Evolutionary conservation across 2,113 vertebrate species (phyloP), one percentile per base, ranked within the genome.

Genomic region (Columba janthina): DNA sequence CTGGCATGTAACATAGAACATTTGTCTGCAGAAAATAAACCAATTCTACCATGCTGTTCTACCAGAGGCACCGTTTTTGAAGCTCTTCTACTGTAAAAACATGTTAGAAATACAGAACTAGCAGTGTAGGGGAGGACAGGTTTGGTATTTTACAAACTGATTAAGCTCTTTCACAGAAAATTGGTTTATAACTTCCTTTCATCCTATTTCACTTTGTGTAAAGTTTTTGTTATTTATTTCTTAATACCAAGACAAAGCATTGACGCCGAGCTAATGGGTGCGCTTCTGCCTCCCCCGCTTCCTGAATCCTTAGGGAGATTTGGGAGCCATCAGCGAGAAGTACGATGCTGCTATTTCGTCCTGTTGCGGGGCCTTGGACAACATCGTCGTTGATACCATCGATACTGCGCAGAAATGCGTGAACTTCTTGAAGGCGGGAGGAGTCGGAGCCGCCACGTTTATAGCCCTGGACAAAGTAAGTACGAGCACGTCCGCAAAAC

Each of bases 361-460:
- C 0, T 98, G 98, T 18, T 99, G 99, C 81, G 98, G 98, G 15
- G 98, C 99, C n/a, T 92, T 99, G 70, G 99, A 99, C 96, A 97
- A 99, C 97, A 99, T 99, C 17, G 96, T 99, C n/a, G 99, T 99
- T 34, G 99, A 99, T 91, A 99, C 98, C 29, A 99, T 99, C 21
- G 98, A 99, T 94, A 99, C 99, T 3, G 99, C 99, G 29, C 99
- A 99, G 97, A 95, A 97, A 88, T 99, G 99, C 71, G 99, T 99
- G 60, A 98, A 98, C 13, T 99, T 99, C 97, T 97, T 99, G 57
- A 99, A 99, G 97, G 98, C 94, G 15, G 96, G 97, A 36, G 98
- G 98, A 85, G 97, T 99, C 29, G 99, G 99, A 13, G 97, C 98
- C 28, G 99, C 99, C 61, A 99, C 99, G 2, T 99, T 99, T 58